Evolutionary conservation across 1,140 invertebrate genomes (phyloP).

Genomic region (Gyrodactylus bullatarudis): DNA sequence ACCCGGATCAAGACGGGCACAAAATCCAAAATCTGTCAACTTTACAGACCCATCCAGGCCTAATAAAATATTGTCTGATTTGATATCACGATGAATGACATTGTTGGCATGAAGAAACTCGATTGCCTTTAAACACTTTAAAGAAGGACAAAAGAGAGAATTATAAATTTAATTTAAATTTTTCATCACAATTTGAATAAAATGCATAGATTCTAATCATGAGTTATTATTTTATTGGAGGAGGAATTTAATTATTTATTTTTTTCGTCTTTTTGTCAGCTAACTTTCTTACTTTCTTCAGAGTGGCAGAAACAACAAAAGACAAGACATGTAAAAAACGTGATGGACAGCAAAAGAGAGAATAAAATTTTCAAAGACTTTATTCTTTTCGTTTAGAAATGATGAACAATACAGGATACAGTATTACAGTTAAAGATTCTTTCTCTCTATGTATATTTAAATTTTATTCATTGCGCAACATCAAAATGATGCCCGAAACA

Average conservation of each 20-base stretch:
- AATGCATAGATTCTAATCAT: not conserved
- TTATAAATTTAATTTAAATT: not conserved
- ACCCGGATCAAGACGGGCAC: conserved; percentile 9
- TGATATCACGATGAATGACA: conserved; percentile 46
- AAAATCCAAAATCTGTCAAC: conserved; percentile 12
- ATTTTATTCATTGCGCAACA: no score
- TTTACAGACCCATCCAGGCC: conserved; percentile 16
- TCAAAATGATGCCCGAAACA: no score
- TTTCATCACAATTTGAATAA: not conserved
- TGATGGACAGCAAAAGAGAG: no score
- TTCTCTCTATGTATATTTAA: no score
- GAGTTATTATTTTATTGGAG: not conserved
- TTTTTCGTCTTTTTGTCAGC: not conserved
- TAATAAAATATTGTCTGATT: conserved; percentile 21
- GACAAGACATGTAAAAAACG: no score
- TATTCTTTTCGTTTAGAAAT: no score
- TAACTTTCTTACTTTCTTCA: not conserved
- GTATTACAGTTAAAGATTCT: no score
- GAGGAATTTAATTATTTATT: not conserved
- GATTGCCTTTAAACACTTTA: conserved; percentile 55
- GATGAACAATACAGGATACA: no score
- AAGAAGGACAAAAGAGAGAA: conserved; percentile 4
- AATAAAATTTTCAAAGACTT: no score
- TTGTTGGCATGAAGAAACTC: conserved; percentile 83
- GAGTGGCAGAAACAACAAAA: no score